These are phyloP conservation scores for Actinopyga echinites DNA, from an alignment of 53 echinoderm and acorn worm species.

Conservation along the genomic window DNA sequence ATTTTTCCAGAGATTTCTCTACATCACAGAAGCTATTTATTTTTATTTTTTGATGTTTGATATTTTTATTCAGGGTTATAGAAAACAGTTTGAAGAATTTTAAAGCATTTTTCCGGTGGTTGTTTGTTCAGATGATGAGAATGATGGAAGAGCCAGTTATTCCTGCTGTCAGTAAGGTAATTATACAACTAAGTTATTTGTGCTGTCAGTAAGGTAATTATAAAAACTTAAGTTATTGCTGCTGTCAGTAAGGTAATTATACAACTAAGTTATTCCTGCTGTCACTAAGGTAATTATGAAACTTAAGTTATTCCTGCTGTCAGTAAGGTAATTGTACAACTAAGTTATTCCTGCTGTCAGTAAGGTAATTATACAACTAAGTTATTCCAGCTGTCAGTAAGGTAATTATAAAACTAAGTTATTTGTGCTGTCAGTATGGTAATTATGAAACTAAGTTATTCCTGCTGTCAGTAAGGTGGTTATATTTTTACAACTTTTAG, in stretches of 20 bases:
- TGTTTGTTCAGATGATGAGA: conserved; percentile 90
- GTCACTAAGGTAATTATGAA: no score
- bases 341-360: conserved; percentile 75
- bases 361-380: conserved; percentile 51
- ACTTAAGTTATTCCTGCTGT: conserved; percentile 74
- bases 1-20: no score
- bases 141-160: conserved; percentile 87
- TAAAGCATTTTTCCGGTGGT: conserved; percentile 96
- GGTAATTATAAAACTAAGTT: conserved; percentile 77
- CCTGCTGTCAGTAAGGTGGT: no score
- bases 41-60: neutral
- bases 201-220: conserved; percentile 78
- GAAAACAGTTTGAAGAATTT: conserved; percentile 95
- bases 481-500: no score
- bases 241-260: conserved; percentile 87
- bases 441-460: neutral
- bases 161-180: conserved; percentile 82
- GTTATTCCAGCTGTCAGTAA: conserved; percentile 60
- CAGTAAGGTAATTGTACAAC: conserved; percentile 65
- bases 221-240: conserved; percentile 79
- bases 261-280: neutral
- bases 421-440: conserved; percentile 83
- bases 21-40: no score
- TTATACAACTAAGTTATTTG: neutral
- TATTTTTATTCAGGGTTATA: conserved; percentile 62